Conservation (phyloP, 2,888 invertebrate species). For the Tipula lateralis region DNA sequence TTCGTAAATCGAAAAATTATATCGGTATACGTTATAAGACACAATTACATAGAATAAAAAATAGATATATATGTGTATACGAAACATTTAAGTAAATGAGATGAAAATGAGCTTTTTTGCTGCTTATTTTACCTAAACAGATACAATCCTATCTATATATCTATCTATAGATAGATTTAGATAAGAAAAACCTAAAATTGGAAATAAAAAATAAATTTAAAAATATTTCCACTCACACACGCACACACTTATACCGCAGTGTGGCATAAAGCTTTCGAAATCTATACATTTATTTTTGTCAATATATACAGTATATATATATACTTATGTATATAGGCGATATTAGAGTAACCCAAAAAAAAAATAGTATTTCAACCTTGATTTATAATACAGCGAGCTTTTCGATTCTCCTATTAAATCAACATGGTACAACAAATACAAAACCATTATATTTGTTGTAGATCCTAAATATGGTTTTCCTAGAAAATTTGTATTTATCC, state of each 20-base stretch:
- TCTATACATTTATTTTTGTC: not conserved
- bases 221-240: not conserved
- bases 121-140: not conserved
- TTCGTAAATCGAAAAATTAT: not conserved
- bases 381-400: not conserved
- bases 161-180: not conserved
- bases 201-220: not conserved
- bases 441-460: slow-evolving; percentile 6
- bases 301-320: not conserved
- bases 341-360: not conserved
- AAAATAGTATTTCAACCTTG: not conserved
- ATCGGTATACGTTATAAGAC: not conserved
- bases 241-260: not conserved
- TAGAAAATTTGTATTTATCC: not conserved
- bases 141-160: not conserved
- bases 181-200: not conserved
- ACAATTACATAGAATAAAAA: not conserved
- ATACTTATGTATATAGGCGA: not conserved
- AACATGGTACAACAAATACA: not conserved
- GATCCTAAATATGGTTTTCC: not conserved
- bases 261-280: not conserved
- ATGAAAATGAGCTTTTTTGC: not conserved
- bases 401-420: not conserved
- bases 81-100: not conserved
- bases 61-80: not conserved